Evolutionary conservation across 92 coral and sea anemone species (phyloP), one percentile per base, ranked within the genome.

Genomic region (Heliopora coerulea): DNA sequence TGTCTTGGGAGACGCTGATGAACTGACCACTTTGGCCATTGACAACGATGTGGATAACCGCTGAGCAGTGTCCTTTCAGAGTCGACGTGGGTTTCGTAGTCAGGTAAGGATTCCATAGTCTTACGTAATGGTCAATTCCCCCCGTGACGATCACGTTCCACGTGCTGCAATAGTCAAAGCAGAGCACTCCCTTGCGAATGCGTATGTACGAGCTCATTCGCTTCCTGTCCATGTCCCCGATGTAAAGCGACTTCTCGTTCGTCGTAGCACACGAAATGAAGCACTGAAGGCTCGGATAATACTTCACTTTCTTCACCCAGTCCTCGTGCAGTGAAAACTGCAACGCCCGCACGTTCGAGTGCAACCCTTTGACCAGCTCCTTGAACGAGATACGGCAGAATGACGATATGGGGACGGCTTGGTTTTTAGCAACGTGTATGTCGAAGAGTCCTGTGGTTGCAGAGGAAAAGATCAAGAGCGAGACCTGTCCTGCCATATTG

Each of bases 91-190:
- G 91, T 60, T 95, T 95, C 8, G 82, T 68, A 39, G 99, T 86
- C 12, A 95, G 89, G 68, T 95, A 95, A 9, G 99, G 99, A 62
- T 95, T 95, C 99, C 99, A 95, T 29, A 95, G 78, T 41, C 96
- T 87, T 0, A 95, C 91, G 34, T 90, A 87, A 49, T 88, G 96
- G 59, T 95, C 99, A 33, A 90, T 75, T 18, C 99, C 91, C 13
- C 99, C 99, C 9, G 99, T 90, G 35, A 90, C 99, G 20, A 93
- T 93, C 11, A 93, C 98, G 73, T 93, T 93, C 98, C 98, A 93
- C 54, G 91, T 96, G 80, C 89, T 90, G 72, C 98, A 93, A 87
- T 93, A 93, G 83, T 93, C 98, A 82, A 93, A 93, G 25, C 96
- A 90, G n/a, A 87, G 81, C 79, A 93, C 89, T 28, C 98, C 98